These are phyloP conservation scores for Corbicula japonica DNA, from an alignment of 2,888 invertebrate genomes.

Conservation along the genomic window DNA sequence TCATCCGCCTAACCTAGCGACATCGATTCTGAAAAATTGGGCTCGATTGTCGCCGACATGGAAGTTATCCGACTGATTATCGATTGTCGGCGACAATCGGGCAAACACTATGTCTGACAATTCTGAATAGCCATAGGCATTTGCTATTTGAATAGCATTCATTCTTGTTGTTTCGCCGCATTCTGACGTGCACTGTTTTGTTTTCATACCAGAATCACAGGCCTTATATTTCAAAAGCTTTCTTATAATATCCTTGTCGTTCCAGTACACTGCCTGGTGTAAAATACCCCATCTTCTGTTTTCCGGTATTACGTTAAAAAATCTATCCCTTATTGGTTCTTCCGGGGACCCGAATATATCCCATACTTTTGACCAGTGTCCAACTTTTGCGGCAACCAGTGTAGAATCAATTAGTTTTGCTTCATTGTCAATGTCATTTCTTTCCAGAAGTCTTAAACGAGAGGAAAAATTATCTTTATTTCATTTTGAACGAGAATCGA, in stretches of 20 bases:
- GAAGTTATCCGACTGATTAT: too few relatives aligned
- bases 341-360: slow-evolving; percentile 50
- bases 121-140: too few relatives aligned
- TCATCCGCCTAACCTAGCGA: too few relatives aligned
- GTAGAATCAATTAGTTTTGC: slow-evolving; percentile 24
- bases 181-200: slow-evolving; percentile 56
- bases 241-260: slow-evolving; percentile 32
- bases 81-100: too few relatives aligned
- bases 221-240: slow-evolving; percentile 36
- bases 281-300: slow-evolving; percentile 58
- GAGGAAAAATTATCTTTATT: too few relatives aligned
- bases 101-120: too few relatives aligned
- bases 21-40: too few relatives aligned
- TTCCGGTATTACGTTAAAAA: slow-evolving; percentile 61
- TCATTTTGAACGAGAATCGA: too few relatives aligned
- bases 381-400: slow-evolving; percentile 47
- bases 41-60: too few relatives aligned
- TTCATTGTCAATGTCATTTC: slow-evolving; percentile 12
- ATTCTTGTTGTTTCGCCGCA: slow-evolving; percentile 34
- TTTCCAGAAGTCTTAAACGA: too few relatives aligned
- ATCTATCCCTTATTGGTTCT: slow-evolving; percentile 43
- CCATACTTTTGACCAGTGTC: slow-evolving; percentile 54
- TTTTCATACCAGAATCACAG: slow-evolving; percentile 47
- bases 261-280: slow-evolving; percentile 63
- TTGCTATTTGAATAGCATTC: slow-evolving; percentile 50